Evolutionary conservation across 2,888 invertebrate genomes (phyloP), one percentile per base, ranked within the genome.

Genomic region (Linnaemya tessellans): DNA sequence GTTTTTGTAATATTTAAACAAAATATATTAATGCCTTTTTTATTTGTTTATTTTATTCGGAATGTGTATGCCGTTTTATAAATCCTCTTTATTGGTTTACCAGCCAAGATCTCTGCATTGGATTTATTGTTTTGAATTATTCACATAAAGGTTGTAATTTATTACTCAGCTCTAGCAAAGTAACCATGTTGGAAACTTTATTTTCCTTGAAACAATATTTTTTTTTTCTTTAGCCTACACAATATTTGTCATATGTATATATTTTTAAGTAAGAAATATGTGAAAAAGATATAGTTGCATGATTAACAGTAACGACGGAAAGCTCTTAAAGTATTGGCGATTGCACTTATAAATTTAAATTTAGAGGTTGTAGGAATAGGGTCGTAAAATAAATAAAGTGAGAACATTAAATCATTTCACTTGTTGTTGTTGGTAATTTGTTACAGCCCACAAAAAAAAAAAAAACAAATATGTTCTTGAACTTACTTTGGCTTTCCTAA

Each of bases 151-250:
- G 30, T n/a, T 60, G 74, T 80, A 67, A 80, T 80, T 80, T 80
- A 80, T 80, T 67, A 5, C 80, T 30, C 49, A 30, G 11, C 58
- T 51, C 43, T 71, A 67, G 49, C 43, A 43, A 51, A 68, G 73
- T 15, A 67, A 80, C 58, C 51, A 49, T 73, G 58, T 11, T 43
- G 60, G 65, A 41, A 38, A 51, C n/a, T 60, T 68, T 38, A 13
- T 30, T 35, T 74, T 74, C 67, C 60, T 80, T 67, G 80, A 51
- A 67, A 74, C 51, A n/a, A n/a, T n/a, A n/a, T n/a, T n/a, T n/a
- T n/a, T n/a, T n/a, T 30, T 41, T 80, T 80, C 74, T 74, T 74
- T 41, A 18, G 60, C 80, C 80, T 60, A 74, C 80, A 68, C 74
- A 60, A 60, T 64, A 80, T 73, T 80, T 80, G 80, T 80, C 80